Evolutionary conservation across 1,140 invertebrate species (phyloP).

Genomic region (Argopecten irradians): DNA sequence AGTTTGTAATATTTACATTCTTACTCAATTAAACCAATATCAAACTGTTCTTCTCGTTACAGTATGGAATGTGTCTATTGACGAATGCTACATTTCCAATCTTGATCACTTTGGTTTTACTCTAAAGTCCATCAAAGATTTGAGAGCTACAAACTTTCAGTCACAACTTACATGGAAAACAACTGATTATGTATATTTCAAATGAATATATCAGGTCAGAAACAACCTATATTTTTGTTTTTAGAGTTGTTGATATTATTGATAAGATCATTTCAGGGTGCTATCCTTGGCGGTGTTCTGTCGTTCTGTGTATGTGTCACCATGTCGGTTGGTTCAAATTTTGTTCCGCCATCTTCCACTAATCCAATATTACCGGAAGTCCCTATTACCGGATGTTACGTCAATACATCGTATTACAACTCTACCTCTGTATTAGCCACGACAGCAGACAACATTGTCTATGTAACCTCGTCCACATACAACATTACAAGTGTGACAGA

Average conservation of each 20-base stretch:
- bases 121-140: no score
- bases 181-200: no score
- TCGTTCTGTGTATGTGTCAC: constrained; percentile 31
- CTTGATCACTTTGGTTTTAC: no score
- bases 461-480: background rate
- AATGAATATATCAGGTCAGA: no score
- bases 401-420: background rate
- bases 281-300: constrained; percentile 24
- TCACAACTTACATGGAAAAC: no score
- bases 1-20: background rate
- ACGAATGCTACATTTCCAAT: no score
- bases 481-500: background rate
- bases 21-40: no score
- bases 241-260: no score
- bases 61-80: no score
- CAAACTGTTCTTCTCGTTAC: no score
- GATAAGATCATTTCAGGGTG: constrained; percentile 26
- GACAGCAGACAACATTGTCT: background rate
- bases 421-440: background rate
- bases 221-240: no score
- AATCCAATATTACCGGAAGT: background rate
- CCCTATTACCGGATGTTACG: background rate
- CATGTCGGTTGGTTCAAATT: constrained; percentile 31
- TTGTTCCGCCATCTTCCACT: background rate
- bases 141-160: no score